Percentiles rank a stretch among this genome's conserved stretches.
phyloP scores from a whole-genome alignment of 2,888 invertebrate species.

The Drosophila recens region DNA sequence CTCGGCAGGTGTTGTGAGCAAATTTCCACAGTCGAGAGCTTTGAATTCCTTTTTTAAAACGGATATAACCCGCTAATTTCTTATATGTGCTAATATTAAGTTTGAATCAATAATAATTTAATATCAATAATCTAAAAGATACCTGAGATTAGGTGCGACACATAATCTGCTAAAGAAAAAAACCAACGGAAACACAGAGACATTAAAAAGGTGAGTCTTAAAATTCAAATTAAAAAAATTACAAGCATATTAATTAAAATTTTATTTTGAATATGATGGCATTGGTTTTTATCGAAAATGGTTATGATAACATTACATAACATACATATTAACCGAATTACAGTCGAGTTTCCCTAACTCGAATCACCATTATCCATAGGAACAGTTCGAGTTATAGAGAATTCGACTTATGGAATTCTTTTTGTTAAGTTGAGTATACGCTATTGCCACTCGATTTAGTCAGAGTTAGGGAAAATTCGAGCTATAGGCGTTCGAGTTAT shows the following conservation, averaged over 20 bases:
- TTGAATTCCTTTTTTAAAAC: conserved; percentile 29
- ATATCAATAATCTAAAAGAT: conserved; percentile 11
- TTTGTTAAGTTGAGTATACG: too few species aligned
- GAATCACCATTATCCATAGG: too few species aligned
- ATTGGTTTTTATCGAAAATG: neutral
- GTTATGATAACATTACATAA: neutral
- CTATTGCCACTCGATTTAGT: too few species aligned
- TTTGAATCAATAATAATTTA: conserved; percentile 9
- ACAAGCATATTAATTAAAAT: neutral
- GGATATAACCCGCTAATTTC: conserved; percentile 14
- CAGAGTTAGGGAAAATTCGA: too few species aligned
- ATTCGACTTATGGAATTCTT: too few species aligned
- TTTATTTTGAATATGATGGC: neutral
- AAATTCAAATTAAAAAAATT: neutral
- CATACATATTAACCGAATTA: too few species aligned
- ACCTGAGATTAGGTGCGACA: conserved; percentile 20
- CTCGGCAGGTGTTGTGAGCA: conserved; percentile 22
- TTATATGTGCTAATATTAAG: neutral
- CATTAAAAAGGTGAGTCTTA: conserved; percentile 34
- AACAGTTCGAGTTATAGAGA: too few species aligned
- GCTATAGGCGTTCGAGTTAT: too few species aligned
- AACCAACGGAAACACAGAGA: conserved; percentile 1
- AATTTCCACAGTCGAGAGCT: conserved; percentile 36
- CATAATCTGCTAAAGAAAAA: conserved; percentile 12
- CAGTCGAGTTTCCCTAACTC: too few species aligned